These are phyloP conservation scores for Pampus argenteus DNA, from an alignment of 2,797 vertebrate genomes.

Conservation along the genomic window DNA sequence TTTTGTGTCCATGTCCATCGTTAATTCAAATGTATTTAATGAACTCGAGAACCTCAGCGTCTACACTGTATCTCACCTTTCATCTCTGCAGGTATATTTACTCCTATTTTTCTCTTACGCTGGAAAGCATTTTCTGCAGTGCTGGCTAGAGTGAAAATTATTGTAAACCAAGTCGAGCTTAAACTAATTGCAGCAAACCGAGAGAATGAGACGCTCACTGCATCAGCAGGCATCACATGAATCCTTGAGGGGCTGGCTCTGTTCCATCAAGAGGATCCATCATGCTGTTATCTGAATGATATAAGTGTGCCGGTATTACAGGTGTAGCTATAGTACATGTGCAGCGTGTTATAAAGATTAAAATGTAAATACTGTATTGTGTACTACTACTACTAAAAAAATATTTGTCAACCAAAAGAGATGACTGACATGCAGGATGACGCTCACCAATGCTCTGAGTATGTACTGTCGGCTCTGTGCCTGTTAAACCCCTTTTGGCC, in stretches of 20 bases:
- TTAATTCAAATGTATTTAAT: background rate
- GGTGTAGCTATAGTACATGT: background rate
- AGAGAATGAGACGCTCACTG: slow-evolving; percentile 3
- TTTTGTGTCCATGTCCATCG: background rate
- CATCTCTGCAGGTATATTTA: slow-evolving; percentile 17
- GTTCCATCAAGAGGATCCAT: background rate
- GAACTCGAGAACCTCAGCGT: background rate
- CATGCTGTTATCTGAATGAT: background rate
- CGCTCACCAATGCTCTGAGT: slow-evolving; percentile 1
- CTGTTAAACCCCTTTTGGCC: slow-evolving; percentile 47
- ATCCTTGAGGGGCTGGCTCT: slow-evolving; percentile 9
- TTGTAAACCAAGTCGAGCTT: slow-evolving; percentile 16
- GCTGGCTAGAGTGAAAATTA: slow-evolving; percentile 2
- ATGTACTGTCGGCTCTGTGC: slow-evolving; percentile 20
- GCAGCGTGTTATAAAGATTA: background rate
- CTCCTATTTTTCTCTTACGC: background rate
- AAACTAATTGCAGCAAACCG: slow-evolving; percentile 11
- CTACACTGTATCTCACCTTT: background rate
- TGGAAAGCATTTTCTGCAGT: slow-evolving; percentile 6
- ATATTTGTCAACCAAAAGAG: background rate
- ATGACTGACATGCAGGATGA: slow-evolving; percentile 31
- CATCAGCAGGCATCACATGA: slow-evolving; percentile 2
- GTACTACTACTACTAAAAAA: too few species aligned
- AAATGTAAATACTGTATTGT: background rate
- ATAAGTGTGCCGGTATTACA: background rate